These are phyloP conservation scores for Danio kyathit DNA, from an alignment of 2,797 vertebrate genomes.

Conservation along the genomic window DNA sequence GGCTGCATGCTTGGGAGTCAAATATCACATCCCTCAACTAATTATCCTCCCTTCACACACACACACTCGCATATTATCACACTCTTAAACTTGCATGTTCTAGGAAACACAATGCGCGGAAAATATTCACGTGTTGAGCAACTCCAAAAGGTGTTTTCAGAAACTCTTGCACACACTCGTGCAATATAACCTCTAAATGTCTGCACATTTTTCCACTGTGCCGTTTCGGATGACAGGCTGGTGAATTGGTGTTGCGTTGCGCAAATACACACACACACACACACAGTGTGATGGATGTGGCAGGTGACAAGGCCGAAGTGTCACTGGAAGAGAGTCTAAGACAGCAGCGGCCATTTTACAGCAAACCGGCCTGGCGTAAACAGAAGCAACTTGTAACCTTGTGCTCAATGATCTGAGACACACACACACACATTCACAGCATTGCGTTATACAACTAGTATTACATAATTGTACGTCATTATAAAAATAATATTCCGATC, in stretches of 20 bases:
- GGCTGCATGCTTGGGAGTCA: conserved; percentile 57
- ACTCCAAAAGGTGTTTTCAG: conserved; percentile 33
- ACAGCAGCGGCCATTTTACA: conserved; percentile 41
- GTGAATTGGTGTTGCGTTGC: conserved; percentile 48
- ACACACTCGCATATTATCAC: conserved; percentile 27
- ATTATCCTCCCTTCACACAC: conserved; percentile 26
- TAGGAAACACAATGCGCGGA: conserved; percentile 18
- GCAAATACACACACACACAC: conserved; percentile 23
- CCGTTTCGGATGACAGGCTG: conserved; percentile 46
- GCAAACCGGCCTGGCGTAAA: conserved; percentile 33
- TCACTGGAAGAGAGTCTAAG: conserved; percentile 33
- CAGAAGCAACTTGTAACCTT: conserved; percentile 50
- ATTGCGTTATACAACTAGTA: conserved; percentile 36
- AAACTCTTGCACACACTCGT: conserved; percentile 28
- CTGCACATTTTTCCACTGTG: conserved; percentile 55
- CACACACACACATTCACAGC: conserved; percentile 22
- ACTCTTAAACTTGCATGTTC: conserved; percentile 37
- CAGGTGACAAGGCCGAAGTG: conserved; percentile 51
- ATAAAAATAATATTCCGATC: conserved; percentile 35
- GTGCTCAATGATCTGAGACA: conserved; percentile 27
- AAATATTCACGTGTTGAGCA: conserved; percentile 38
- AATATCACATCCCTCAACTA: conserved; percentile 40
- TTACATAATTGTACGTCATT: conserved; percentile 47
- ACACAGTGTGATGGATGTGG: conserved; percentile 50
- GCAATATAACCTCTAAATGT: conserved; percentile 43